Evolutionary conservation across 2,797 vertebrate species (phyloP).

Genomic region (Enteromius trimaculatus): DNA sequence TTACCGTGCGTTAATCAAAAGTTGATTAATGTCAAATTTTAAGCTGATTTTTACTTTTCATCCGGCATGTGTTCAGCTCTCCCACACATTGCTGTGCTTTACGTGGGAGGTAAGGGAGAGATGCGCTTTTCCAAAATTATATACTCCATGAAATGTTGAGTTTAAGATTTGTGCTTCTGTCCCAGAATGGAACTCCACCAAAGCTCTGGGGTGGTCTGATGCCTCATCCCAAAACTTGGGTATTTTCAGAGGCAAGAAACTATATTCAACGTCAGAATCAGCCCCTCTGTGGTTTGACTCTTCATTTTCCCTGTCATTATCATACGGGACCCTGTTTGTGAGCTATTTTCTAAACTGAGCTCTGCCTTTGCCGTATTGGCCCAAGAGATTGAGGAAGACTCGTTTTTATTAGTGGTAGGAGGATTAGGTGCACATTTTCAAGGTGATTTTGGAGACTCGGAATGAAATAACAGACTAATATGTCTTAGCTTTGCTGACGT

Average conservation of each 20-base stretch:
- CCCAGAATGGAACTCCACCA: slow-evolving; percentile 46
- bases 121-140: slow-evolving; percentile 23
- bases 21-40: slow-evolving; percentile 12
- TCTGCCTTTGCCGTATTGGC: slow-evolving; percentile 8
- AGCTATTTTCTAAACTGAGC: slow-evolving; percentile 1
- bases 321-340: slow-evolving; percentile 24
- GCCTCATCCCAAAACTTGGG: slow-evolving; percentile 33
- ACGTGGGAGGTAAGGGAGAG: slow-evolving; percentile 15
- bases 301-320: slow-evolving; percentile 22
- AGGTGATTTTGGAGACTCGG: slow-evolving; percentile 14
- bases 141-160: slow-evolving; percentile 51
- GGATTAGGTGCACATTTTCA: slow-evolving; percentile 45
- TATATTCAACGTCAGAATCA: slow-evolving; percentile 34
- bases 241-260: slow-evolving; percentile 43
- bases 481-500: slow-evolving; percentile 9
- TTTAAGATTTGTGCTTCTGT: slow-evolving; percentile 41
- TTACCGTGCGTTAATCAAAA: slow-evolving; percentile 6
- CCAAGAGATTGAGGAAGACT: background rate
- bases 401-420: slow-evolving; percentile 14
- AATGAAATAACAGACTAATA: background rate
- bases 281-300: slow-evolving; percentile 13
- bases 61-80: slow-evolving; percentile 18
- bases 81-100: background rate
- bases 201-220: slow-evolving; percentile 49
- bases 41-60: slow-evolving; percentile 11